Percentiles rank a stretch among this genome's conserved stretches.
Conservation (phyloP, 2,888 invertebrate species). For the Cataglyphis cursor region DNA sequence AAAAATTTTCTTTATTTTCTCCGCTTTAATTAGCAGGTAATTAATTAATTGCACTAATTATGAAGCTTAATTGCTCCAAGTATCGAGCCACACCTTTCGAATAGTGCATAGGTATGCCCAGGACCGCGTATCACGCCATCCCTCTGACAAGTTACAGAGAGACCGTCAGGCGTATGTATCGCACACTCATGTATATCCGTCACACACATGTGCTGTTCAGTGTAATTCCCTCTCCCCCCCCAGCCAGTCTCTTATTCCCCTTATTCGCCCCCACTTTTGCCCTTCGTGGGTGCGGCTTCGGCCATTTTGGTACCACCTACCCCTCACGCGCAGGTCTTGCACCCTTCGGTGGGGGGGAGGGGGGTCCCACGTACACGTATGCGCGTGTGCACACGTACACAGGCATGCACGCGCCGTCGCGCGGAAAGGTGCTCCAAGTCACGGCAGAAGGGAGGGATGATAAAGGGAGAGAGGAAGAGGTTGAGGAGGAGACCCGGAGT, state of each 20-base stretch:
- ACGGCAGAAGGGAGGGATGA: slow-evolving; percentile 56
- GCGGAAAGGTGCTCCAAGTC: slow-evolving; percentile 71
- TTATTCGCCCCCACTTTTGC: slow-evolving; percentile 78
- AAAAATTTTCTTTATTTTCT: background rate
- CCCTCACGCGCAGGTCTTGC: slow-evolving; percentile 77
- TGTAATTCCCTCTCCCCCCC: slow-evolving; percentile 73
- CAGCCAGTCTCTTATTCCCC: slow-evolving; percentile 77
- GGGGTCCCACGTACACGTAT: slow-evolving; percentile 72
- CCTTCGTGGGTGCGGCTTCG: slow-evolving; percentile 79
- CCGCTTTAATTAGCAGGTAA: slow-evolving; percentile 62
- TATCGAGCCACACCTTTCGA: slow-evolving; percentile 76
- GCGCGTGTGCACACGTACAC: slow-evolving; percentile 57
- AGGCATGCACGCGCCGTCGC: slow-evolving; percentile 57
- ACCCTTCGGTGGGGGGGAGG: slow-evolving; percentile 76
- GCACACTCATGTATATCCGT: slow-evolving; percentile 40
- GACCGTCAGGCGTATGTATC: slow-evolving; percentile 45
- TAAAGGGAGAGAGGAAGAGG: slow-evolving; percentile 53
- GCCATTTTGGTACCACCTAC: slow-evolving; percentile 86
- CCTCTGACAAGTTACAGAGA: slow-evolving; percentile 67
- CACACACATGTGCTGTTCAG: slow-evolving; percentile 70
- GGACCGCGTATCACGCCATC: slow-evolving; percentile 65
- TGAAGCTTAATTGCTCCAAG: slow-evolving; percentile 49
- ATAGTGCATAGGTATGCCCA: slow-evolving; percentile 76
- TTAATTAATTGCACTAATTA: slow-evolving; percentile 70
- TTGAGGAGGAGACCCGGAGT: slow-evolving; percentile 59